Conservation (phyloP, 2,113 vertebrate species). For the Pogonocichla stellata region DNA sequence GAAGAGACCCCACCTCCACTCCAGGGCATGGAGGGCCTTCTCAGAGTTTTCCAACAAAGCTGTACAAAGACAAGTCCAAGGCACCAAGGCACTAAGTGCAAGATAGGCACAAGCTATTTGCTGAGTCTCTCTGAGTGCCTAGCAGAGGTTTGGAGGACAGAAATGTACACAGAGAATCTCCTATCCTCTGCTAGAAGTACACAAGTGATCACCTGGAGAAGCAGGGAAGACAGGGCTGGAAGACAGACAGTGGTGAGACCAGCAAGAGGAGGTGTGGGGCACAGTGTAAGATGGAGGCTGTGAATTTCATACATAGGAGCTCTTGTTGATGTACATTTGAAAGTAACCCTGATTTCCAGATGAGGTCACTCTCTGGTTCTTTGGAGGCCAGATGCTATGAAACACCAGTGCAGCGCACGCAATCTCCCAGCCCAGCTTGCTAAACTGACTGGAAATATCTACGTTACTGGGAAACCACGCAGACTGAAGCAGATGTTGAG, state of each 20-base stretch:
- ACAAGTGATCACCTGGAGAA: neutral
- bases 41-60: neutral
- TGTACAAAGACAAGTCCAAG: neutral
- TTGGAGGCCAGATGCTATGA: slow-evolving; percentile 1
- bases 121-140: neutral
- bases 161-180: neutral
- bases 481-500: neutral
- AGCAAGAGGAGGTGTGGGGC: neutral
- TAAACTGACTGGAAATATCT: neutral
- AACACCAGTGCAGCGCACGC: neutral
- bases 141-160: neutral
- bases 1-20: neutral
- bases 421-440: neutral
- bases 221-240: neutral
- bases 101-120: neutral
- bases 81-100: neutral
- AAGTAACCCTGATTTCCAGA: neutral
- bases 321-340: neutral
- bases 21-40: neutral
- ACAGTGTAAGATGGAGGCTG: neutral
- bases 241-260: neutral
- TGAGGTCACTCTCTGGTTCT: neutral
- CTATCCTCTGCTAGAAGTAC: neutral
- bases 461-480: neutral
- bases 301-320: neutral